phyloP scores from a whole-genome alignment of 2,888 invertebrate genomes.

The Synergus umbraculus region DNA sequence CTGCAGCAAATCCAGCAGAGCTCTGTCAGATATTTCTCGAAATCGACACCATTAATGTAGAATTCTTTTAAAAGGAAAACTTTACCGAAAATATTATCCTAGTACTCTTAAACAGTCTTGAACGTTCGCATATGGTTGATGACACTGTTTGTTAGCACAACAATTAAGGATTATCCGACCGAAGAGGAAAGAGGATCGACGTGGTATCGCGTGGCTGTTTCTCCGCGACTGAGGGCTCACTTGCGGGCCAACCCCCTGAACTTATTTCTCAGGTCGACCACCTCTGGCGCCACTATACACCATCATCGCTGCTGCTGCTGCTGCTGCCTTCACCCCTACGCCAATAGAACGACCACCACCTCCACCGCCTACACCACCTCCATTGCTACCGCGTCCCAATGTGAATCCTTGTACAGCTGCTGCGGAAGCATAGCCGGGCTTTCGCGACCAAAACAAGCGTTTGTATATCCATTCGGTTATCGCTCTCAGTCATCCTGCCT shows the following conservation, averaged over 20 bases:
- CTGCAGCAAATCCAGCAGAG: not conserved
- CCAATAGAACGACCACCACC: conserved; percentile 1
- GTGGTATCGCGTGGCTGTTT: conserved; percentile 58
- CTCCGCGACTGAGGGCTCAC: conserved; percentile 71
- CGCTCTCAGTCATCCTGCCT: conserved; percentile 22
- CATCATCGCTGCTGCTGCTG: not conserved
- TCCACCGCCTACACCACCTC: not conserved
- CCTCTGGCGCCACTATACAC: conserved; percentile 52
- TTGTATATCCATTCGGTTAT: conserved; percentile 18
- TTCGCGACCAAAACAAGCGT: conserved; percentile 22
- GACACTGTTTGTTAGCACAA: not conserved
- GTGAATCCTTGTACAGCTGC: conserved; percentile 10
- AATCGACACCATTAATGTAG: not conserved
- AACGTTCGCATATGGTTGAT: not conserved
- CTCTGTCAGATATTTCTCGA: not conserved
- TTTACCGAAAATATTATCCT: not conserved
- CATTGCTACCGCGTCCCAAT: not conserved
- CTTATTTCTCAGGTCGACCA: conserved; percentile 68
- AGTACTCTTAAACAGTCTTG: not conserved
- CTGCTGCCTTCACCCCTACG: not conserved
- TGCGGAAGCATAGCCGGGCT: conserved; percentile 30
- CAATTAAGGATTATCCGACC: not conserved
- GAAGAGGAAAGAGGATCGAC: not conserved
- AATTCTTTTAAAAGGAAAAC: not conserved
- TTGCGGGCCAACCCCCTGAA: conserved; percentile 67